phyloP scores from a whole-genome alignment of 1,140 invertebrate genomes.

The Gonioctena quinquepunctata region DNA sequence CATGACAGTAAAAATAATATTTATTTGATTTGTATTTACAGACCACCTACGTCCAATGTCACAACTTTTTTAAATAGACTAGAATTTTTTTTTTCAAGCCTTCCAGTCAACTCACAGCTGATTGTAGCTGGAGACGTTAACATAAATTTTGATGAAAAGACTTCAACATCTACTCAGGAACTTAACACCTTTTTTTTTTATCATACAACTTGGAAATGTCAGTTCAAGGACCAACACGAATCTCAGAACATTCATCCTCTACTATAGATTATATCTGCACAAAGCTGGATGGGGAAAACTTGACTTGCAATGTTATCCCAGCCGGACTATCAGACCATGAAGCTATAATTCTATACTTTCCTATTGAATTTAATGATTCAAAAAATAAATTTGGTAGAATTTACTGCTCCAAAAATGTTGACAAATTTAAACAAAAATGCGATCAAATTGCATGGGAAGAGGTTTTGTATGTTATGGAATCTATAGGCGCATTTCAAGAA shows the following conservation, averaged over 20 bases:
- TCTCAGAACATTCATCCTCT: neutral
- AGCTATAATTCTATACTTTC: too few relatives aligned
- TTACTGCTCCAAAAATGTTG: too few relatives aligned
- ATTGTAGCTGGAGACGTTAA: too few relatives aligned
- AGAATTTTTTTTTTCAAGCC: too few relatives aligned
- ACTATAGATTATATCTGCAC: neutral
- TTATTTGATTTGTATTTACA: neutral
- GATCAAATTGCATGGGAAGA: too few relatives aligned
- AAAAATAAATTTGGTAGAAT: too few relatives aligned
- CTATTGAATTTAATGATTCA: too few relatives aligned
- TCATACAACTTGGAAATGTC: neutral
- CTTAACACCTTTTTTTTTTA: neutral
- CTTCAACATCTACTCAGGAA: neutral
- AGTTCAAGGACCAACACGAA: neutral
- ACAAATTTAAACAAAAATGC: too few relatives aligned
- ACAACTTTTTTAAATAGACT: too few relatives aligned
- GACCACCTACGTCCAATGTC: neutral
- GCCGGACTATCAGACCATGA: neutral
- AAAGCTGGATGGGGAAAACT: neutral
- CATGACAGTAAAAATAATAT: neutral
- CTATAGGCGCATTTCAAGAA: too few relatives aligned
- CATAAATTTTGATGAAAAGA: neutral
- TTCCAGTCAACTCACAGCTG: too few relatives aligned
- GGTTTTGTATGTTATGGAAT: too few relatives aligned
- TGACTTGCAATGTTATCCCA: neutral